Base-by-base conservation (phyloP, 2,888 invertebrate species). In the Tribolium freemani region DNA sequence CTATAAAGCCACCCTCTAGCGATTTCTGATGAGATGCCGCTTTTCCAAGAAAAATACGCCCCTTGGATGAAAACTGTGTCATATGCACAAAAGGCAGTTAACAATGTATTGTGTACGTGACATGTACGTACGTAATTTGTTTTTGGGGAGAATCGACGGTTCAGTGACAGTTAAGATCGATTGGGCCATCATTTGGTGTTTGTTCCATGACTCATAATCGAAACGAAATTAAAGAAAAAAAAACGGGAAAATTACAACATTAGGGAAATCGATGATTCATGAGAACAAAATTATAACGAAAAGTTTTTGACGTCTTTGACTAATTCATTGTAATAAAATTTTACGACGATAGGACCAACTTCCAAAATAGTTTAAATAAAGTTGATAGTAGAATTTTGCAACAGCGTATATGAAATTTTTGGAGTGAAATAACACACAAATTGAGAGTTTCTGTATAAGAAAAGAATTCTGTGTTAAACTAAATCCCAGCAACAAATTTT, bases 71-170 rank as follows among this genome's bases (percentile, higher is more conserved):
- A 73, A 73, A 69, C 73, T 74, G 67, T 72, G 68, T 72, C 74
- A 72, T 16, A 76, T 78, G 68, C 75, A 76, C 76, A 77, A 78
- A 79, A 74, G 75, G 69, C 61, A 58, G 73, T 76, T 79, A 81
- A 80, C 80, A 77, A 78, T 76, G 77, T 72, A 81, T 82, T 81
- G 81, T 82, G 83, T 76, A 78, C 67, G 66, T 81, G 82, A 81
- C 82, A 77, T 78, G 78, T 80, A 82, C 81, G 79, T 82, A 78
- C 79, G 81, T 83, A 83, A 84, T 83, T 83, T 83, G 83, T 83
- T 83, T 82, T 76, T 73, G 72, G 70, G 63, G 71, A 71, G 48
- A 16, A 51, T 75, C 63, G 75, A 72, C 71, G 45, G 72, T 69
- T 73, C 63, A 44, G 75, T 83, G 82, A 81, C 82, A 81, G 81